phyloP scores from a whole-genome alignment of 2,113 vertebrate genomes.

The Rhodinocichla rosea region DNA sequence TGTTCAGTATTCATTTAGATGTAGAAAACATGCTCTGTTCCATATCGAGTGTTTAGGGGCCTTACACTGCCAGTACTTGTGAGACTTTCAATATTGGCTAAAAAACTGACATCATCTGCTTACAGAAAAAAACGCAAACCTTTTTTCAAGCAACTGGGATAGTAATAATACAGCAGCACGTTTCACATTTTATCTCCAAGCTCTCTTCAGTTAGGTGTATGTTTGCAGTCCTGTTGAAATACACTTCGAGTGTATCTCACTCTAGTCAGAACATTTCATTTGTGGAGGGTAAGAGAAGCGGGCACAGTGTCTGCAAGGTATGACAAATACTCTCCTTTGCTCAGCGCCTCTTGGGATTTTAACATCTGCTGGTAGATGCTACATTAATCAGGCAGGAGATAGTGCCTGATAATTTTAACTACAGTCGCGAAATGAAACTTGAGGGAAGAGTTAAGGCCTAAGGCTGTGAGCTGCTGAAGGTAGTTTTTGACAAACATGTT shows the following conservation, averaged over 20 bases:
- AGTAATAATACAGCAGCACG: neutral
- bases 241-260: neutral
- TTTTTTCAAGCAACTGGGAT: neutral
- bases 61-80: fast-evolving
- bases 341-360: neutral
- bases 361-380: neutral
- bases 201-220: neutral
- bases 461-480: neutral
- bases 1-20: fast-evolving
- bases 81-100: neutral
- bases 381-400: neutral
- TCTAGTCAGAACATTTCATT: neutral
- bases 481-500: neutral
- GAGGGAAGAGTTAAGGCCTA: neutral
- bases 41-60: neutral
- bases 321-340: neutral
- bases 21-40: neutral
- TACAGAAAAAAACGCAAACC: neutral
- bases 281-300: neutral
- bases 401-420: neutral
- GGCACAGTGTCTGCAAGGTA: neutral
- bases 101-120: neutral
- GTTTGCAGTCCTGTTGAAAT: neutral
- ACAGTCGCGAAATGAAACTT: neutral
- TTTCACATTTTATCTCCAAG: neutral